Base-by-base conservation (phyloP, 1,140 invertebrate species). In the Brachionus calyciflorus region DNA sequence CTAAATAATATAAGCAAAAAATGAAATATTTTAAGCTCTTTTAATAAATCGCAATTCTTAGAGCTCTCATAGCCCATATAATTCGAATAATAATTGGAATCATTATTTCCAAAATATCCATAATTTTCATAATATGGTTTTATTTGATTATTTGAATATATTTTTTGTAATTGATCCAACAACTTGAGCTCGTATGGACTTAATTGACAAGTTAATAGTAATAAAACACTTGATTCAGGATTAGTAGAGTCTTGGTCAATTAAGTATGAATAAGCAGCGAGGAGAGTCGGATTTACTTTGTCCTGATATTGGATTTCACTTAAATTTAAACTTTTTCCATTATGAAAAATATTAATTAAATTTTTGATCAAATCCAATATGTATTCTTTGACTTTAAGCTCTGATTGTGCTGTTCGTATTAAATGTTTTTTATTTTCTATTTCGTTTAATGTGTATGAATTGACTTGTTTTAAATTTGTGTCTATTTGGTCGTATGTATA, bases 11-110 rank as follows among this genome's bases (percentile, higher is more conserved):
- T 51, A 3, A 73, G 26, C 30, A 55, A 51, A 73, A 73, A 73
- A 51, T 73, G 69, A 19, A 73, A 73, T 26, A 55, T 55, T 73
- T 73, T 73, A 49, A 73, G 51, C 69, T 73, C 69, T 24, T 73
- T 51, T 40, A 65, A 44, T 44, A 44, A 7, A 44, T 37, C 40
- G 60, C 37, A 37, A 37, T 37, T 65, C 14, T 65, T 65, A 19
- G 26, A 37, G 21, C 40, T 30, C 19, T 65, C 19, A 44, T 65
- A 63, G 10, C 57, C 28, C 12, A 19, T 14, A 10, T 46, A 14
- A 46, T 37, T 5, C 33, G 44, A 17, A 65, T 46, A 19, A 41
- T 17, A 24, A 24, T 41, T 44, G 24, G 60, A 65, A 65, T 44
- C 19, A n/a, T 46, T 24, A 24, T 37, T 44, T 41, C 40, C 60